These are phyloP conservation scores for Phengaris arion DNA, from an alignment of 2,888 invertebrate species.

Conservation along the genomic window DNA sequence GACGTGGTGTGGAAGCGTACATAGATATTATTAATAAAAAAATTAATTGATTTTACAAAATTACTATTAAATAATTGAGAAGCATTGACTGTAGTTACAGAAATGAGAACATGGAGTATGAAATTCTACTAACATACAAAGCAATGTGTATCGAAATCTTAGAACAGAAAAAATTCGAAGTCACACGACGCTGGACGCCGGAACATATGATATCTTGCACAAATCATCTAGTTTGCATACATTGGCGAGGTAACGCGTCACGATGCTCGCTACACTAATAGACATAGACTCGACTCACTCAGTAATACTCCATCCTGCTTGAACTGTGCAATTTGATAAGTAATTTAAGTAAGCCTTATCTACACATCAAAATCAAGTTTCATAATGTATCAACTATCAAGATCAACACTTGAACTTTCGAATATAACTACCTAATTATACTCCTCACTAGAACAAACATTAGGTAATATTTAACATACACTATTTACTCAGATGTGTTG, in stretches of 20 bases:
- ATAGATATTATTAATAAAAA: no score
- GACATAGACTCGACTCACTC: neutral
- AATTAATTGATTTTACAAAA: no score
- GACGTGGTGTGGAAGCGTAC: no score
- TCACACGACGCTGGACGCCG: no score
- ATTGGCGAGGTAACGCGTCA: neutral
- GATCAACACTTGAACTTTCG: constrained; percentile 60
- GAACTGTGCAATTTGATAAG: constrained; percentile 2
- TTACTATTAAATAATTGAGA: no score
- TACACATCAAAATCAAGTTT: constrained; percentile 43
- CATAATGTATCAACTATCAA: constrained; percentile 54
- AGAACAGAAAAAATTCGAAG: no score
- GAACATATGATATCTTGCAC: no score
- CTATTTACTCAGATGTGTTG: neutral
- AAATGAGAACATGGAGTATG: no score
- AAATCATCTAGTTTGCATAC: neutral
- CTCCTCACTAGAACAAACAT: neutral
- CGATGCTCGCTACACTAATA: neutral
- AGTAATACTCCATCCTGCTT: neutral
- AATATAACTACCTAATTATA: constrained; percentile 41
- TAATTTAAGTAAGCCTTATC: constrained; percentile 26
- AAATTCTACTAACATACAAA: no score
- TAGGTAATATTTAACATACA: neutral
- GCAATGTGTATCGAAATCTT: no score
- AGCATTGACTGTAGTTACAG: no score